A percentile compares a stretch with the other conserved stretches of the same genome.
Evolutionary conservation across 2,113 vertebrate species (phyloP).

Genomic region (Scortum barcoo): DNA sequence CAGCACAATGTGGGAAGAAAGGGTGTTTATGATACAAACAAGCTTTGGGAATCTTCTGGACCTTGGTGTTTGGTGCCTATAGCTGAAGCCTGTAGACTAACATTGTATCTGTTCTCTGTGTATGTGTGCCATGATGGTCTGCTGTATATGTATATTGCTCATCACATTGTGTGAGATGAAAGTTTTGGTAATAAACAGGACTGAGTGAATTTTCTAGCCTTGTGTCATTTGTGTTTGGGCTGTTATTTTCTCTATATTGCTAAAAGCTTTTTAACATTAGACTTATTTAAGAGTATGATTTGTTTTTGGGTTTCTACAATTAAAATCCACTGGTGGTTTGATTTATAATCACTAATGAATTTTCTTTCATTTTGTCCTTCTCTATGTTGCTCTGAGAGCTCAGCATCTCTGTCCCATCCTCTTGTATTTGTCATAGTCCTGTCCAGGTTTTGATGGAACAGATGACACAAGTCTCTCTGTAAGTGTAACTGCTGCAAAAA

Average conservation of each 20-base stretch:
- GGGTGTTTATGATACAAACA: slow-evolving; percentile 8
- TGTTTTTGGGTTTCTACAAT: neutral
- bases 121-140: neutral
- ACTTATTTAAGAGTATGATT: neutral
- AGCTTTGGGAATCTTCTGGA: neutral
- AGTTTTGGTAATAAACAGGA: slow-evolving; percentile 37
- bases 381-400: slow-evolving; percentile 10
- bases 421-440: slow-evolving; percentile 11
- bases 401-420: slow-evolving; percentile 7
- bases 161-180: slow-evolving; percentile 5
- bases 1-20: neutral
- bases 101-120: slow-evolving; percentile 1
- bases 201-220: slow-evolving; percentile 13
- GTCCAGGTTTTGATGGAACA: slow-evolving; percentile 17
- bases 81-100: neutral
- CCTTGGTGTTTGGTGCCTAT: neutral
- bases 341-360: no score
- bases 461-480: neutral
- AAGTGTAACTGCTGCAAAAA: slow-evolving; percentile 6
- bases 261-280: neutral
- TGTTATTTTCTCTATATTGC: neutral
- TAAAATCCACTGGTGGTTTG: neutral
- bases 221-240: slow-evolving; percentile 54
- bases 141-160: slow-evolving; percentile 9
- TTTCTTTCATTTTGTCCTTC: neutral